A percentile compares a stretch with the other conserved stretches of the same genome.
Evolutionary conservation across 2,113 vertebrate species (phyloP).

Genomic region (Carettochelys insculpta): DNA sequence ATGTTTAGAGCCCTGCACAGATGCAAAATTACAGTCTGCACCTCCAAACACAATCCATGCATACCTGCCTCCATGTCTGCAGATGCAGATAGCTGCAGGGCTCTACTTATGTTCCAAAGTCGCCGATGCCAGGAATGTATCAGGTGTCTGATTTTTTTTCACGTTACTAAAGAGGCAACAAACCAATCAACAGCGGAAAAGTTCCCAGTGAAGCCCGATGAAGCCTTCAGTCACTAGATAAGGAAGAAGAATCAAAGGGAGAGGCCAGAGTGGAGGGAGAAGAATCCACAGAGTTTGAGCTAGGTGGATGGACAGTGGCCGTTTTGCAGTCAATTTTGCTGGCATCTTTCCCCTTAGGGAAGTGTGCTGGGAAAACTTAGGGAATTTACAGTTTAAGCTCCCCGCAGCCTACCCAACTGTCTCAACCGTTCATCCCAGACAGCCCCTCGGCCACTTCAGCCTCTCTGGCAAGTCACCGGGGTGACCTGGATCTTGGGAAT

Average conservation of each 20-base stretch:
- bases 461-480: not conserved
- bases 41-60: too few species aligned
- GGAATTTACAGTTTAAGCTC: not conserved
- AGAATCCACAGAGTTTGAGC: not conserved
- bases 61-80: too few species aligned
- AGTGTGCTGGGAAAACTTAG: not conserved
- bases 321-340: not conserved
- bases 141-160: not conserved
- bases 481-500: not conserved
- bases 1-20: not conserved
- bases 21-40: too few species aligned
- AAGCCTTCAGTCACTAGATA: not conserved
- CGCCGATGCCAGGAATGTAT: not conserved
- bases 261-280: not conserved
- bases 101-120: not conserved
- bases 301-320: not conserved
- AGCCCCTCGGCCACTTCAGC: too few species aligned
- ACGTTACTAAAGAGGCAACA: not conserved
- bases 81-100: too few species aligned
- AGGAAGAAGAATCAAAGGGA: not conserved
- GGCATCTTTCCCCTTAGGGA: not conserved
- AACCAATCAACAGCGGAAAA: not conserved
- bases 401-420: not conserved
- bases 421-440: not conserved
- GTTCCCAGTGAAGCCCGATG: not conserved